Evolutionary conservation across 23 tunicate genomes (phyloP), one percentile per base, ranked within the genome.

Genomic region (Clavelina lepadiformis): DNA sequence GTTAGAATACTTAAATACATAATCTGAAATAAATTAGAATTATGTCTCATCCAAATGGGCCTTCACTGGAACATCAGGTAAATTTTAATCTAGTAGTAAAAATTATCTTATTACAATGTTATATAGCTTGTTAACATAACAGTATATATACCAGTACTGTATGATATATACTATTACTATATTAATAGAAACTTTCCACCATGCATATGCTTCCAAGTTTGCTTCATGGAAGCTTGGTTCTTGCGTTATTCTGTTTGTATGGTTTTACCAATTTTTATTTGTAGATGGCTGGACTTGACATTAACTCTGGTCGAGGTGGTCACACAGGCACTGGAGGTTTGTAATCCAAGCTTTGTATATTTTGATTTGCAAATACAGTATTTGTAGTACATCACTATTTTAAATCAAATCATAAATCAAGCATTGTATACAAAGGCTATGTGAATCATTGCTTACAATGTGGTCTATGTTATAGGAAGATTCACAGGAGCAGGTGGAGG

Each of bases 281-380:
- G 56, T 59, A 72, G 78, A 72, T 72, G 78, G 78, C 78, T 28
- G 78, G 78, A 27, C 68, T 72, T 37, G 78, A 72, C 41, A 72
- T 72, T 15, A 72, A 72, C 23, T 55, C 76, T 2, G 60, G 60
- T 3, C 56, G 58, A 44, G 78, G 78, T 13, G 78, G 78, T 13
- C 46, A 64, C 30, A 68, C 58, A 36, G 78, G 64, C 2, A 28
- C 63, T 56, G 68, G 68, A 44, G 52, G 28, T 65, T 25, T 27
- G 23, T 65, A 38, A 41, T 33, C n/a, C n/a, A n/a, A n/a, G n/a
- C 34, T 56, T 56, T 23, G 55, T 2, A 2, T 56, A 56, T 28
- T 28, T 4, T 28, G 27, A 5, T 52, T 52, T 52, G 11, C 49
- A 41, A 8, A 11, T 41, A 8, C 15, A 8, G 13, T 41, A 41